Conservation (phyloP, 2,113 vertebrate species). For the Carassius auratus region DNA sequence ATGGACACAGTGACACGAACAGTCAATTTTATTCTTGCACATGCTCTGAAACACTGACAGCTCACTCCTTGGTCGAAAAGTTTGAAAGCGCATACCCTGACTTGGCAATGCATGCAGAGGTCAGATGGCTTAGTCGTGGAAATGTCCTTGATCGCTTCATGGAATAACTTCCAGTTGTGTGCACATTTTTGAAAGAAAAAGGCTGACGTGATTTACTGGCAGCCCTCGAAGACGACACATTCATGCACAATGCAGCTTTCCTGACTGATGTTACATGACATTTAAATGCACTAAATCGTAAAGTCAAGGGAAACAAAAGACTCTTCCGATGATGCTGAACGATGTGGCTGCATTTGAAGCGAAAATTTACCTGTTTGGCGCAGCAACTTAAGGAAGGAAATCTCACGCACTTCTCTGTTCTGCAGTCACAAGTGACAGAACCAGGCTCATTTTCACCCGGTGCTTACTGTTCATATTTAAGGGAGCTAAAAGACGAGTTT, state of each 20-base stretch:
- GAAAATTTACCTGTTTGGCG: background rate
- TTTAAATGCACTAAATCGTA: background rate
- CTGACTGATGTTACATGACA: background rate
- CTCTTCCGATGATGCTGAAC: background rate
- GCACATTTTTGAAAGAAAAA: no score
- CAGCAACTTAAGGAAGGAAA: background rate
- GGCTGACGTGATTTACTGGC: no score
- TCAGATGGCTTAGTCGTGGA: background rate
- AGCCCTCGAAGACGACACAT: no score
- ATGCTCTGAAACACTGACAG: background rate
- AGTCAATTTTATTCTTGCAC: background rate
- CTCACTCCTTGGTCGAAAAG: background rate
- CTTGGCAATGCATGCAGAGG: background rate
- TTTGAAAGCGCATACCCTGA: background rate
- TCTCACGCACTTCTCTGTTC: background rate
- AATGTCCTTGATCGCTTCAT: background rate
- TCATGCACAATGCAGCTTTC: background rate
- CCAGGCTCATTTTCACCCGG: background rate
- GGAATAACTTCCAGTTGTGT: no score
- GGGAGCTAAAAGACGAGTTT: background rate
- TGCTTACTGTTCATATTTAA: background rate
- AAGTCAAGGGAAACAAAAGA: background rate
- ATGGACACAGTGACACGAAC: background rate
- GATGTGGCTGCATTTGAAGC: slow-evolving; percentile 5
- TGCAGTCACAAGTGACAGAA: background rate